phyloP scores from a whole-genome alignment of 2,888 invertebrate genomes.

The Metallyticus violacea region DNA sequence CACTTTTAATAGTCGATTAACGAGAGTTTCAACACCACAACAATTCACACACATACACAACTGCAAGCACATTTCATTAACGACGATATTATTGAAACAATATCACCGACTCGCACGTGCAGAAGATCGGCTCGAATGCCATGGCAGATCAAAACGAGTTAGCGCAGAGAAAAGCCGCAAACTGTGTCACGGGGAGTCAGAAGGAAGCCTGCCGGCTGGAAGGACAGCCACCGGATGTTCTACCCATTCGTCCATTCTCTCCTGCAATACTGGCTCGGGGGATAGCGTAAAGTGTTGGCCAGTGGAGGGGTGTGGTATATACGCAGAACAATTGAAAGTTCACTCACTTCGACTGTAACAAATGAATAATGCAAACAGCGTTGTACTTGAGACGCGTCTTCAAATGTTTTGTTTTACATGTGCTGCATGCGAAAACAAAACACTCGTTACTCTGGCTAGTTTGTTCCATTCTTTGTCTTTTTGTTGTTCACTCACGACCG shows the following conservation, averaged over 20 bases:
- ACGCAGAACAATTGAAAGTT: not conserved
- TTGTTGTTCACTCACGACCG: not conserved
- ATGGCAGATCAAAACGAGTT: not conserved
- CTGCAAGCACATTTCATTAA: no score
- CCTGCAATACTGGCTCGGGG: no score
- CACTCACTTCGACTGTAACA: not conserved
- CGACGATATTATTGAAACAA: not conserved
- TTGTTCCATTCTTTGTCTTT: not conserved
- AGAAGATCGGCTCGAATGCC: no score
- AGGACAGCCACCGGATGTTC: not conserved
- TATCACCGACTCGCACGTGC: slow-evolving; percentile 21
- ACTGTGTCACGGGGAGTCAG: not conserved
- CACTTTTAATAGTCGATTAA: not conserved
- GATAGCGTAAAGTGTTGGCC: not conserved
- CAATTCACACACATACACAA: not conserved
- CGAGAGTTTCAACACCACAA: not conserved
- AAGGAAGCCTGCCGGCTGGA: not conserved
- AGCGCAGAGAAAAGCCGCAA: not conserved
- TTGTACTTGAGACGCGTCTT: no score
- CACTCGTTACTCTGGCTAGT: no score
- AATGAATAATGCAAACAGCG: not conserved
- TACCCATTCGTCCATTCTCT: no score
- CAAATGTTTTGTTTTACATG: not conserved
- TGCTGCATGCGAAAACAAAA: not conserved
- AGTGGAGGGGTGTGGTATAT: not conserved